These are phyloP conservation scores for Stichopus chloronotus DNA, from an alignment of 35 echinoderm and acorn worm genomes.

Conservation along the genomic window DNA sequence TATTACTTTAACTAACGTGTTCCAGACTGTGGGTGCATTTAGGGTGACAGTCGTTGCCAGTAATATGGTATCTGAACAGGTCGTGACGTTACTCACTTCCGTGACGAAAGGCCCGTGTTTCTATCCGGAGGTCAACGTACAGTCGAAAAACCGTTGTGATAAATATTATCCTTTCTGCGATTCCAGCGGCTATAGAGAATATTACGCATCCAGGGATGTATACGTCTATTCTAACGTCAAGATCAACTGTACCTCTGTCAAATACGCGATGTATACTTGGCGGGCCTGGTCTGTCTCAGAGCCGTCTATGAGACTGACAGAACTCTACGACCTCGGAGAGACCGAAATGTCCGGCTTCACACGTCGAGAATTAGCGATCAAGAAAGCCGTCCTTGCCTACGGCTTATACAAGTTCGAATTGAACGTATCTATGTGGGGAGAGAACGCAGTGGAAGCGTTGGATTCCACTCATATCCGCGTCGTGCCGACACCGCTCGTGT, in stretches of 20 bases:
- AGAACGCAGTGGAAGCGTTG: slow-evolving; percentile 73
- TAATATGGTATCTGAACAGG: slow-evolving; percentile 75
- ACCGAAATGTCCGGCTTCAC: slow-evolving; percentile 78
- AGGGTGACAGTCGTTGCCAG: slow-evolving; percentile 55
- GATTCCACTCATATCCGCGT: slow-evolving; percentile 75
- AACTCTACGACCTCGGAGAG: slow-evolving; percentile 80
- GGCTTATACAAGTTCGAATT: slow-evolving; percentile 84
- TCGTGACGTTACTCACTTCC: slow-evolving; percentile 56
- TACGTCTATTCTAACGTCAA: slow-evolving; percentile 73
- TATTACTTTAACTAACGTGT: slow-evolving; percentile 81
- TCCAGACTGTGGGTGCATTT: slow-evolving; percentile 66
- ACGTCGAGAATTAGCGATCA: slow-evolving; percentile 75
- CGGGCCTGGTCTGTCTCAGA: slow-evolving; percentile 60
- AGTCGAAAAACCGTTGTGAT: slow-evolving; percentile 75
- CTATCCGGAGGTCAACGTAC: slow-evolving; percentile 73
- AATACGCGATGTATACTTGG: slow-evolving; percentile 90
- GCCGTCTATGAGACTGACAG: slow-evolving; percentile 22
- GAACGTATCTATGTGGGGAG: slow-evolving; percentile 89
- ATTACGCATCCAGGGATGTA: slow-evolving; percentile 84
- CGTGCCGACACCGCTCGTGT: slow-evolving; percentile 74
- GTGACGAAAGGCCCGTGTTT: slow-evolving; percentile 91
- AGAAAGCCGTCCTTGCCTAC: slow-evolving; percentile 71
- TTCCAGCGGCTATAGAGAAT: slow-evolving; percentile 70
- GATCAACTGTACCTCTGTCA: slow-evolving; percentile 85
- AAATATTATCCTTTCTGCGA: slow-evolving; percentile 87